phyloP scores from a whole-genome alignment of 2,888 invertebrate species.

The Unio pictorum region DNA sequence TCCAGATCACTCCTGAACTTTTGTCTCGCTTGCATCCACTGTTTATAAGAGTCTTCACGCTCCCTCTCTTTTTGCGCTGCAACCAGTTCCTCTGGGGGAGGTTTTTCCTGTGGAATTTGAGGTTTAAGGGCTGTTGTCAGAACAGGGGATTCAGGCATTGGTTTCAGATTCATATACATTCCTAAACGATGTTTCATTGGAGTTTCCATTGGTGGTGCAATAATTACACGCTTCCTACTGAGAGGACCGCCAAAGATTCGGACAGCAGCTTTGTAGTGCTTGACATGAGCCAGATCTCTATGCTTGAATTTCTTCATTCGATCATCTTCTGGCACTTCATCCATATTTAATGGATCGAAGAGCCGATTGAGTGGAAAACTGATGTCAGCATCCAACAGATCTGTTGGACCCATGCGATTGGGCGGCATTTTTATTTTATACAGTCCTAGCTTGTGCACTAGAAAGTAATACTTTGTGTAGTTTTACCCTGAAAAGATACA shows the following conservation, averaged over 20 bases:
- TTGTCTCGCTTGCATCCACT: slow-evolving; percentile 61
- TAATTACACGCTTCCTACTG: slow-evolving; percentile 58
- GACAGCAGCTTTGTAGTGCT: slow-evolving; percentile 65
- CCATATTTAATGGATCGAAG: slow-evolving; percentile 65
- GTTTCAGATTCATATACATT: slow-evolving; percentile 35
- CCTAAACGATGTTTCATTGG: slow-evolving; percentile 57
- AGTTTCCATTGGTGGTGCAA: slow-evolving; percentile 65
- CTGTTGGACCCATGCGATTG: slow-evolving; percentile 25
- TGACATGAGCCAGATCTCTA: slow-evolving; percentile 59
- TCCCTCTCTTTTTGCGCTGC: slow-evolving; percentile 38
- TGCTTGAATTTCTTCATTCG: slow-evolving; percentile 60
- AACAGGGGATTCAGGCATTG: slow-evolving; percentile 34
- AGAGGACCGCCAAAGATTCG: slow-evolving; percentile 66
- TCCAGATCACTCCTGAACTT: slow-evolving; percentile 60
- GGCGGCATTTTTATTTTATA: slow-evolving; percentile 29
- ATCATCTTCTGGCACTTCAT: slow-evolving; percentile 63
- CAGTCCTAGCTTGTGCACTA: no score
- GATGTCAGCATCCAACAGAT: slow-evolving; percentile 49
- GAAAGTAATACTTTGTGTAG: no score
- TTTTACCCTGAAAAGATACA: no score
- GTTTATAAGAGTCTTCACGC: slow-evolving; percentile 49
- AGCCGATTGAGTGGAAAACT: slow-evolving; percentile 62
- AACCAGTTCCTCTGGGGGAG: slow-evolving; percentile 35
- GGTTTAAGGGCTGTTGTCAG: slow-evolving; percentile 46
- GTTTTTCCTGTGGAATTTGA: slow-evolving; percentile 31